These are phyloP conservation scores for Pheosia tremula DNA, from an alignment of 2,888 invertebrate species.

Conservation along the genomic window DNA sequence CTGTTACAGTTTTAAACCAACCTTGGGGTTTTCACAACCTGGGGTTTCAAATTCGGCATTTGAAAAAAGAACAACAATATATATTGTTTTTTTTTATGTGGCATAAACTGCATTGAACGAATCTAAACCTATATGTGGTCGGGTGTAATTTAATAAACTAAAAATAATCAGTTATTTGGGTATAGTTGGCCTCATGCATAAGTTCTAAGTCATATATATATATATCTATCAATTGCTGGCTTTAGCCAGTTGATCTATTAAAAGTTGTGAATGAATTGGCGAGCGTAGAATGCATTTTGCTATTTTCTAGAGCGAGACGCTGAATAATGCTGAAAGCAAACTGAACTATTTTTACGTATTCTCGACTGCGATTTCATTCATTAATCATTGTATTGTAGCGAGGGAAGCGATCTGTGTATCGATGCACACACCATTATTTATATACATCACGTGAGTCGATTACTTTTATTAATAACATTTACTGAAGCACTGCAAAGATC, in stretches of 20 bases:
- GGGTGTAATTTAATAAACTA: too few relatives aligned
- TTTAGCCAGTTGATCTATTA: not conserved
- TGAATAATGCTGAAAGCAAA: not conserved
- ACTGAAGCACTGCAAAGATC: too few relatives aligned
- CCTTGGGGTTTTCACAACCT: conserved; percentile 75
- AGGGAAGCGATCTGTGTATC: not conserved
- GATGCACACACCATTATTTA: too few relatives aligned
- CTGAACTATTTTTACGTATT: not conserved
- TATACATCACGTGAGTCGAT: too few relatives aligned
- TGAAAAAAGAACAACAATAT: not conserved
- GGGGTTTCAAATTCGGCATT: not conserved
- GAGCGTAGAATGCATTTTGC: not conserved
- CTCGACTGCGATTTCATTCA: not conserved
- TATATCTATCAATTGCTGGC: not conserved
- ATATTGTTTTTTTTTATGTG: not conserved
- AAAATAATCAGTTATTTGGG: too few relatives aligned
- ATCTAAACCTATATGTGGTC: too few relatives aligned
- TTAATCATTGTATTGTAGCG: not conserved
- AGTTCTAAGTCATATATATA: too few relatives aligned
- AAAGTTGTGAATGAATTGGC: not conserved
- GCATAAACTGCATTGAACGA: not conserved
- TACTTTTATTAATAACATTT: too few relatives aligned
- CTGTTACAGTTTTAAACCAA: conserved; percentile 64
- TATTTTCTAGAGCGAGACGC: not conserved
- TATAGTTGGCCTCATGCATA: too few relatives aligned